Evolutionary conservation across 2,113 vertebrate species (phyloP), one percentile per base, ranked within the genome.

Genomic region (Mystacornis crossleyi): DNA sequence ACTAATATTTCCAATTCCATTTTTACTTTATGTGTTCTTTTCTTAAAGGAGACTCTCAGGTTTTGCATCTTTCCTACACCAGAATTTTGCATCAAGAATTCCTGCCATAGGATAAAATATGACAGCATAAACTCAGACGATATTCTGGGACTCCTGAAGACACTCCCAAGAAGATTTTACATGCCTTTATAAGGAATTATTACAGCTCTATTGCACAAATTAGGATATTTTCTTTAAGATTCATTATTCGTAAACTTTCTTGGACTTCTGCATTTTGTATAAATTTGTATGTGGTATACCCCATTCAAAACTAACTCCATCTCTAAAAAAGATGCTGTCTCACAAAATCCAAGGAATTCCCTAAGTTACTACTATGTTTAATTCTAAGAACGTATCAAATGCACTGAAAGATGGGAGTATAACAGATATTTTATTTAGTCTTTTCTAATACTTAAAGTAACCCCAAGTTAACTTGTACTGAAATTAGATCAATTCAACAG

Each of bases 1-100:
- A 14, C 10, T 8, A 3, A 0, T 54, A 55, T 21, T 9, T 55
- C n/a, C 8, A 40, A 18, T 53, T 14, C 6, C 12, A 8, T 43
- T n/a, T 43, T 23, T 67, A 75, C 25, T 78, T 72, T 72, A 36
- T 58, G 51, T 28, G 3, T 28, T 65, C 11, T 43, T 91, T 78
- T 9, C 64, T 72, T 57, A 55, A 81, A 64, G 31, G 33, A 26
- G 7, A 34, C 34, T 87, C 21, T 85, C 40, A 18, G 6, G 18
- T 33, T 18, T 47, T 34, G 5, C 13, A 9, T 7, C 43, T 48
- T 62, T 89, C 50, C 25, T 50, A 31, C 7, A 8, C 5, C 29
- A 28, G 14, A 15, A 4, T 71, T 86, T 89, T 64, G 12, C 29
- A 64, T 74, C 18, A 55, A 58, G 40, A 70, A 58, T 81, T 81